Base-by-base conservation (phyloP, 2,797 vertebrate genomes). In the Acomys russatus region DNA sequence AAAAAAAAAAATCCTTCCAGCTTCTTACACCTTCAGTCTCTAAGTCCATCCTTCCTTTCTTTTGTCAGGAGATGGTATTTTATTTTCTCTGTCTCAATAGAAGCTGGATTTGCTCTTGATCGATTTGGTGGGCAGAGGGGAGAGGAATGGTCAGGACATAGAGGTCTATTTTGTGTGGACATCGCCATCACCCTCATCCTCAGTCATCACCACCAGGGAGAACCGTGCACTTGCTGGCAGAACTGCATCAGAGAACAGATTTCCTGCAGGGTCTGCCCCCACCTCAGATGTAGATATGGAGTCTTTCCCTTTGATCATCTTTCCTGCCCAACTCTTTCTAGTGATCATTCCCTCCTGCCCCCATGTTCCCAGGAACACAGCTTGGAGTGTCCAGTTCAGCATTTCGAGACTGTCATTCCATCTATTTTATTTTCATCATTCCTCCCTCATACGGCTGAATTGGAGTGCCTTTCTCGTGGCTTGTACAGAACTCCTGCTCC, bases 151-250 rank as follows among this genome's bases (percentile, higher is more conserved):
- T 11, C 71, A 92, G 91, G 88, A 87, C 51, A 90, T 78, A 54
- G 93, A 90, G 92, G 91, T 96, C 85, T 66, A 96, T 98, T 99
- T 98, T 51, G 98, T 96, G 78, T 97, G 97, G 10, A 99, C 99
- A 71, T 99, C 99, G 9, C 96, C 95, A 3, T 99, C 99, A 0
- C 99, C 99, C 96, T 98, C 99, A 96, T 99, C 99, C 68, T 44
- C 44, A 44, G 44, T 99, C 99, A 92, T 99, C 99, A 20, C 99
- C 44, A 44, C 99, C 98, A 99, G 98, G 96, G 98, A 99, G 98
- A 98, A 99, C 99, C 97, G 99, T 99, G 90, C 99, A 99, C 97
- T 99, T 99, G 99, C 99, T 99, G 98, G 99, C 99, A 97, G 99
- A 99, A 98, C 99, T 99, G 98, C 99, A 99, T 98, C 99, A 35